Evolutionary conservation across 2,888 invertebrate genomes (phyloP).

Genomic region (Xestia rhomboidea): DNA sequence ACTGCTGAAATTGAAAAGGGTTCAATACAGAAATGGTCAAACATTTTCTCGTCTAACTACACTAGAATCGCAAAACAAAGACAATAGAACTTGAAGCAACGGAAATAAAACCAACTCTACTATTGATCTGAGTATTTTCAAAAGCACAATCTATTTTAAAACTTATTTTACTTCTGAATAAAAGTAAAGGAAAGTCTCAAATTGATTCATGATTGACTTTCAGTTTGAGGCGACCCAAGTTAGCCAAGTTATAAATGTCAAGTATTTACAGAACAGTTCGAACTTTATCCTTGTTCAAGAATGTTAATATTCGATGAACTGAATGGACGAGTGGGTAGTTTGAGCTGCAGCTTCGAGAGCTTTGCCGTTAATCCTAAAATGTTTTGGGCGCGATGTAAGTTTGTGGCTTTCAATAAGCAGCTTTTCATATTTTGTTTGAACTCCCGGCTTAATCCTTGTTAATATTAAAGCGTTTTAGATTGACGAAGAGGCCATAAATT

Average conservation of each 20-base stretch:
- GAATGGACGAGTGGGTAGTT: neutral
- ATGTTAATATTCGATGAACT: conserved; percentile 56
- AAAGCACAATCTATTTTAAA: conserved; percentile 3
- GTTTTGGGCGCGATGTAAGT: neutral
- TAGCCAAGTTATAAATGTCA: conserved; percentile 53
- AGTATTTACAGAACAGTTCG: conserved; percentile 44
- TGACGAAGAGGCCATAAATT: neutral
- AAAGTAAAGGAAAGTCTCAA: conserved; percentile 48
- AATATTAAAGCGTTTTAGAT: neutral
- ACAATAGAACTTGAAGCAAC: neutral
- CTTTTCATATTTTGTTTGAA: conserved; percentile 6
- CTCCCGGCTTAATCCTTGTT: neutral
- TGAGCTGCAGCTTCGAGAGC: neutral
- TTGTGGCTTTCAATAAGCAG: neutral
- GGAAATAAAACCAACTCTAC: neutral
- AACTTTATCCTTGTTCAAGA: conserved; percentile 32
- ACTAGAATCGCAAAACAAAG: neutral
- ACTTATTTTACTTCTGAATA: conserved; percentile 26
- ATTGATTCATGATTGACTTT: conserved; percentile 56
- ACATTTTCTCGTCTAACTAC: neutral
- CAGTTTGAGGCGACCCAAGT: conserved; percentile 44
- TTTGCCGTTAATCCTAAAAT: conserved; percentile 23
- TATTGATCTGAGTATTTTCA: neutral
- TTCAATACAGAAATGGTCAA: neutral
- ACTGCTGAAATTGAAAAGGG: neutral